Conservation (phyloP, 2,888 invertebrate species). For the Venustoraphidia nigricollis region DNA sequence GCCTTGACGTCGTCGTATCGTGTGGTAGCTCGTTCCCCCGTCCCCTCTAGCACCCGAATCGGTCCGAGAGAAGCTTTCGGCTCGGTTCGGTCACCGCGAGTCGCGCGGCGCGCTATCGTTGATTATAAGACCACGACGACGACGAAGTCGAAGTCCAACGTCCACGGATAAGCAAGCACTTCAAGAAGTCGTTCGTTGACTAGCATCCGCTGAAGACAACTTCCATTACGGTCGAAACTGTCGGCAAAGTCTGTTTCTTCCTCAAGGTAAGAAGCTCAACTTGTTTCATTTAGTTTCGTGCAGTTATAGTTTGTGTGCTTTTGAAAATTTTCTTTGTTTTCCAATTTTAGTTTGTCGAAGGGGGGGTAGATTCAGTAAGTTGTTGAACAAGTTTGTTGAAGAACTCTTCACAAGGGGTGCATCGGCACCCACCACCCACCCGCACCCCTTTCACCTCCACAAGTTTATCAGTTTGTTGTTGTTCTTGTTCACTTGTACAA, state of each 20-base stretch:
- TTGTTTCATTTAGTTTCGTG: background rate
- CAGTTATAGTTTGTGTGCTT: background rate
- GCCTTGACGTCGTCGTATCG: background rate
- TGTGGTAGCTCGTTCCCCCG: constrained; percentile 6
- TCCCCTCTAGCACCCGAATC: constrained; percentile 9
- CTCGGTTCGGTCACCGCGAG: constrained; percentile 9
- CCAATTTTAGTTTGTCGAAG: too few relatives aligned
- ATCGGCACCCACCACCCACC: constrained; percentile 6
- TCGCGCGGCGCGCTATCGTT: constrained; percentile 11
- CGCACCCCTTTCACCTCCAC: constrained; percentile 6
- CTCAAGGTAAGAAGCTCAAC: constrained; percentile 18
- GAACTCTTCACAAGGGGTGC: too few relatives aligned
- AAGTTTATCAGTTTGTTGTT: constrained; percentile 11
- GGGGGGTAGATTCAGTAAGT: too few relatives aligned
- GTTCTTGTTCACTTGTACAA: background rate
- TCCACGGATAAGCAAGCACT: constrained; percentile 13
- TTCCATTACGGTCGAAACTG: constrained; percentile 9
- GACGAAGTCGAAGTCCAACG: constrained; percentile 18
- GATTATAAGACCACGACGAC: constrained; percentile 16
- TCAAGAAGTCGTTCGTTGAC: constrained; percentile 7
- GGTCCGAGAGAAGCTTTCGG: constrained; percentile 5
- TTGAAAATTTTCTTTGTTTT: background rate
- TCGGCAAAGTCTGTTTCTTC: constrained; percentile 11
- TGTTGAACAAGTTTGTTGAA: too few relatives aligned
- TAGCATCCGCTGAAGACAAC: constrained; percentile 14